phyloP scores from a whole-genome alignment of 2,113 vertebrate genomes.

The Halichoerus grypus region DNA sequence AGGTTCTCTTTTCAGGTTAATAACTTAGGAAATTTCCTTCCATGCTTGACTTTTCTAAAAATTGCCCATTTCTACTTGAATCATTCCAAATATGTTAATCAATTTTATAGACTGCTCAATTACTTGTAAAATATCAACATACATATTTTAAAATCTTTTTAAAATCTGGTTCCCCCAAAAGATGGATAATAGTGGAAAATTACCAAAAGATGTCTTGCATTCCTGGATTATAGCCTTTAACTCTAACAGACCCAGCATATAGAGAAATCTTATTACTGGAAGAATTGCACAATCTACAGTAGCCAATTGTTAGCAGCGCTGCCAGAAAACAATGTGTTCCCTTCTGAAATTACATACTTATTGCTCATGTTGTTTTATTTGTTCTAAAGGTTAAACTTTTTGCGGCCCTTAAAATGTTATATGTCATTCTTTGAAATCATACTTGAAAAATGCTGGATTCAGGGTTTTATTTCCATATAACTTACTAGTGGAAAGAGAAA shows the following conservation, averaged over 20 bases:
- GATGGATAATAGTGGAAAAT: constrained; percentile 5
- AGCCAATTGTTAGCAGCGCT: constrained; percentile 40
- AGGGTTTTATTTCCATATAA: constrained; percentile 80
- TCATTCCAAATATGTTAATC: constrained; percentile 5
- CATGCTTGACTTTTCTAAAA: neutral
- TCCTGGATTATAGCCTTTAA: constrained; percentile 30
- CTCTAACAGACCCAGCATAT: neutral
- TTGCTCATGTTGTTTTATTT: constrained; percentile 67
- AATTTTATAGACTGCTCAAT: neutral
- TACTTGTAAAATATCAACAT: constrained; percentile 14
- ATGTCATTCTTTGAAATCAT: constrained; percentile 77
- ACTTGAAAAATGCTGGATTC: constrained; percentile 76
- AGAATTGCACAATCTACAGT: constrained; percentile 71
- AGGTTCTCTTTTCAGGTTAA: neutral
- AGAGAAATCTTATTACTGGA: constrained; percentile 62
- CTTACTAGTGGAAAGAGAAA: constrained; percentile 80
- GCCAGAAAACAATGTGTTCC: constrained; percentile 55
- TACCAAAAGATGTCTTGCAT: constrained; percentile 25
- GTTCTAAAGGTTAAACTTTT: constrained; percentile 76
- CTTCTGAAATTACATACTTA: constrained; percentile 59
- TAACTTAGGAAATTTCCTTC: neutral
- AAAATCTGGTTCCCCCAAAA: neutral
- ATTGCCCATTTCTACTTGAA: neutral
- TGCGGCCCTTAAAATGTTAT: constrained; percentile 71
- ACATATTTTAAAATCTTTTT: neutral